phyloP scores from a whole-genome alignment of 1,140 invertebrate genomes.

The Hestina assimilis region DNA sequence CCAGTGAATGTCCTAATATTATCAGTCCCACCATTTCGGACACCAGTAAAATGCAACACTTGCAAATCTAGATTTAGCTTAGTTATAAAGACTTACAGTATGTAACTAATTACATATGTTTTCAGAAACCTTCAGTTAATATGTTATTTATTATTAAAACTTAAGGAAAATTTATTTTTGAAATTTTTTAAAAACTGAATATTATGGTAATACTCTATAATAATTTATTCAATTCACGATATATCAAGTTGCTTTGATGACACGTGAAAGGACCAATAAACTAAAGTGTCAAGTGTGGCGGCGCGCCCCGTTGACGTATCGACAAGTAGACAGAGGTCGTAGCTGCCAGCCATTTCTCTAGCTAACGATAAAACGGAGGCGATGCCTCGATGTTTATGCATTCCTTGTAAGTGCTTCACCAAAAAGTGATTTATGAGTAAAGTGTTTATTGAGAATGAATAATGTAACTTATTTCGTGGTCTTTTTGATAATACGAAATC shows the following conservation, averaged over 20 bases:
- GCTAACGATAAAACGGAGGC: slow-evolving; percentile 17
- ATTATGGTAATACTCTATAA: too few relatives aligned
- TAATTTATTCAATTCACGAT: slow-evolving; percentile 10
- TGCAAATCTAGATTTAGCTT: too few relatives aligned
- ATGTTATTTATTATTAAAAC: too few relatives aligned
- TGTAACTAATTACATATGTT: too few relatives aligned
- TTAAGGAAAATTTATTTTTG: too few relatives aligned
- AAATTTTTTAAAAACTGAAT: too few relatives aligned
- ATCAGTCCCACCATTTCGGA: too few relatives aligned
- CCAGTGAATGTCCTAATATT: too few relatives aligned
- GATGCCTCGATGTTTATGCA: slow-evolving; percentile 15
- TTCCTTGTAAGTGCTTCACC: slow-evolving; percentile 3
- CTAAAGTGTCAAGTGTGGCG: slow-evolving; percentile 42
- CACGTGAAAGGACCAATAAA: slow-evolving; percentile 50
- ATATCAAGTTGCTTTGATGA: slow-evolving; percentile 32
- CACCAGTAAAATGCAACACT: too few relatives aligned
- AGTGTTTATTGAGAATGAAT: background rate
- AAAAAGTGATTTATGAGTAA: slow-evolving; percentile 6
- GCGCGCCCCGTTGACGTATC: slow-evolving; percentile 41
- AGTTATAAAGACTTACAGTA: too few relatives aligned
- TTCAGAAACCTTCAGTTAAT: too few relatives aligned
- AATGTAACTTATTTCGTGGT: background rate
- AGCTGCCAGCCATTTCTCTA: slow-evolving; percentile 33
- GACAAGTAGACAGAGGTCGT: slow-evolving; percentile 33
- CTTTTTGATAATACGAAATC: background rate